These are phyloP conservation scores for Tricholauxania praeusta DNA, from an alignment of 2,888 invertebrate genomes.

Conservation along the genomic window DNA sequence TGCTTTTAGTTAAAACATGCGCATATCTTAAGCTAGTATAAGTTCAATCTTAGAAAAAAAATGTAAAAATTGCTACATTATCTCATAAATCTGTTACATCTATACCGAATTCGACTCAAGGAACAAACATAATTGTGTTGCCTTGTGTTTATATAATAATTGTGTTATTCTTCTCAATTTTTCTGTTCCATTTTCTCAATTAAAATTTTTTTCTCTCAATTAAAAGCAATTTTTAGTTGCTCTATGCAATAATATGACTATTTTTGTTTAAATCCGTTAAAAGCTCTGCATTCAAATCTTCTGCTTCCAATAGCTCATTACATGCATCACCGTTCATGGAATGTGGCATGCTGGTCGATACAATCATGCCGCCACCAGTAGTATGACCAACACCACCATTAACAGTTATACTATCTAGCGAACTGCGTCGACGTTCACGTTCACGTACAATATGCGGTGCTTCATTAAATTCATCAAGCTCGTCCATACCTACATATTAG, in stretches of 20 bases:
- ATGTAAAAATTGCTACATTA: too few relatives aligned
- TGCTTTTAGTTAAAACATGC: too few relatives aligned
- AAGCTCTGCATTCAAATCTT: conserved; percentile 65
- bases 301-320: conserved; percentile 63
- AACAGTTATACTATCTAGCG: conserved; percentile 59
- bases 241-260: conserved; percentile 67
- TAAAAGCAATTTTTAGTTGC: conserved; percentile 35
- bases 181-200: conserved; percentile 16
- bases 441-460: conserved; percentile 83
- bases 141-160: too few relatives aligned
- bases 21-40: too few relatives aligned
- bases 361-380: conserved; percentile 49
- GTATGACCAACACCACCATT: conserved; percentile 48
- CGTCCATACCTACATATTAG: conserved; percentile 75
- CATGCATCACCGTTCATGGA: conserved; percentile 63
- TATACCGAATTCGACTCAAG: too few relatives aligned
- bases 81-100: too few relatives aligned
- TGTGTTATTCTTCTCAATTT: too few relatives aligned
- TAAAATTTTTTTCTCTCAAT: conserved; percentile 43
- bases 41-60: too few relatives aligned
- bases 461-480: conserved; percentile 91
- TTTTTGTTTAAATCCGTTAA: conserved; percentile 67
- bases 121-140: too few relatives aligned
- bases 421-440: conserved; percentile 63
- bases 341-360: conserved; percentile 56